Percentiles rank a stretch among this genome's conserved stretches.
phyloP scores from a whole-genome alignment of 37 sponge, comb jelly and placozoan species.

The Ianthella basta region DNA sequence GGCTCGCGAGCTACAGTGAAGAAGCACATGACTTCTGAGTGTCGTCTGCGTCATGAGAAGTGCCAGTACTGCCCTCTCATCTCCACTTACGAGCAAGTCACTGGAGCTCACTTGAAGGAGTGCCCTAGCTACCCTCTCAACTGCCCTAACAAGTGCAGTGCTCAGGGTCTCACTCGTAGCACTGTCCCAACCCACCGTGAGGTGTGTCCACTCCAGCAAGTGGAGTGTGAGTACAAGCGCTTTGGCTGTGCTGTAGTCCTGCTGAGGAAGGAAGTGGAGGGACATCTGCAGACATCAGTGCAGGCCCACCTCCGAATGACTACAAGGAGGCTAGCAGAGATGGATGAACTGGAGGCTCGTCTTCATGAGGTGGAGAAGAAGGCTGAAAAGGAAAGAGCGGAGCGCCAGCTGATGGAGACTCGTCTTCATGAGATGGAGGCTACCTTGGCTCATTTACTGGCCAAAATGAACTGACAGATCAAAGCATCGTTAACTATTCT shows the following conservation, averaged over 20 bases:
- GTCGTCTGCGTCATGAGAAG: background rate
- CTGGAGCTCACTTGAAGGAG: background rate
- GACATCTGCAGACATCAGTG: background rate
- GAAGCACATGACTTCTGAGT: background rate
- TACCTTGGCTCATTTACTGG: no score
- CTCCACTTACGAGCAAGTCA: background rate
- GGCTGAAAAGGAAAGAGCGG: background rate
- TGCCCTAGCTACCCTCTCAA: background rate
- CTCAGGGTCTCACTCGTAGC: background rate
- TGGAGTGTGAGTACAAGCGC: background rate
- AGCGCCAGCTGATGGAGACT: background rate
- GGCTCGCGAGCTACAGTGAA: background rate
- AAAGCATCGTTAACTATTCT: no score
- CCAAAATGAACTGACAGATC: no score
- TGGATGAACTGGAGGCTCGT: background rate
- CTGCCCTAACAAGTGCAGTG: background rate
- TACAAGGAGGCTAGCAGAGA: background rate
- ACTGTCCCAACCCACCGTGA: background rate
- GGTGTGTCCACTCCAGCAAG: background rate
- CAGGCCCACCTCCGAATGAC: background rate
- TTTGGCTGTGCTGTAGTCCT: background rate
- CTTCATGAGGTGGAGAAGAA: background rate
- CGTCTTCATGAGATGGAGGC: background rate
- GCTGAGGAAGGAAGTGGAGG: background rate
- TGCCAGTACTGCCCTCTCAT: background rate